Conservation (phyloP, 2,888 invertebrate species). For the Biston stratarius region DNA sequence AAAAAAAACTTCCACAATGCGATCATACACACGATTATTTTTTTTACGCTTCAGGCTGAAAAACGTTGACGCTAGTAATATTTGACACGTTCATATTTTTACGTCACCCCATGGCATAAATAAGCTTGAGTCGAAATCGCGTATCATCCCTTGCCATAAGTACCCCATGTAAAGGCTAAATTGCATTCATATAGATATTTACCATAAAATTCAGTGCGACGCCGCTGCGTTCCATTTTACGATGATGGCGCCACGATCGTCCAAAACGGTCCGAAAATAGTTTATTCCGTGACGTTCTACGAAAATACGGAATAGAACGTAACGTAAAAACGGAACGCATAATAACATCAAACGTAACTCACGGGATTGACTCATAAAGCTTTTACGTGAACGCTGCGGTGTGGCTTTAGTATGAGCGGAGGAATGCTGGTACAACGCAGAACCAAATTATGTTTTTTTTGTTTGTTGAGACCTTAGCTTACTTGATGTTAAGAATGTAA, state of each 20-base stretch:
- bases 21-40: not conserved
- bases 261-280: conserved; percentile 73
- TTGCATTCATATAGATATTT: conserved; percentile 51
- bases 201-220: conserved; percentile 78
- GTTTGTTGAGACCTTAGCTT: no score
- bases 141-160: conserved; percentile 37
- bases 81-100: conserved; percentile 26
- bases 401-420: conserved; percentile 50
- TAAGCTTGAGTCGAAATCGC: conserved; percentile 15
- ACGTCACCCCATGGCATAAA: conserved; percentile 27
- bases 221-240: conserved; percentile 75
- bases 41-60: not conserved
- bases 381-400: conserved; percentile 67
- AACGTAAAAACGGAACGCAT: conserved; percentile 78
- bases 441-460: not conserved
- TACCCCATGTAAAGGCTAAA: conserved; percentile 45
- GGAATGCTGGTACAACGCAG: not conserved
- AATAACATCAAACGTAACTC: conserved; percentile 75
- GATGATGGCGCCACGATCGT: conserved; percentile 50
- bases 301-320: conserved; percentile 62
- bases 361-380: conserved; percentile 78
- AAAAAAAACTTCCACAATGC: not conserved
- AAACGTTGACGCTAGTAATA: not conserved
- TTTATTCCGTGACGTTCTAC: conserved; percentile 73
- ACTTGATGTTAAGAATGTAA: no score